Evolutionary conservation across 2,888 invertebrate genomes (phyloP).

Genomic region (Aspidiotus rigidus): DNA sequence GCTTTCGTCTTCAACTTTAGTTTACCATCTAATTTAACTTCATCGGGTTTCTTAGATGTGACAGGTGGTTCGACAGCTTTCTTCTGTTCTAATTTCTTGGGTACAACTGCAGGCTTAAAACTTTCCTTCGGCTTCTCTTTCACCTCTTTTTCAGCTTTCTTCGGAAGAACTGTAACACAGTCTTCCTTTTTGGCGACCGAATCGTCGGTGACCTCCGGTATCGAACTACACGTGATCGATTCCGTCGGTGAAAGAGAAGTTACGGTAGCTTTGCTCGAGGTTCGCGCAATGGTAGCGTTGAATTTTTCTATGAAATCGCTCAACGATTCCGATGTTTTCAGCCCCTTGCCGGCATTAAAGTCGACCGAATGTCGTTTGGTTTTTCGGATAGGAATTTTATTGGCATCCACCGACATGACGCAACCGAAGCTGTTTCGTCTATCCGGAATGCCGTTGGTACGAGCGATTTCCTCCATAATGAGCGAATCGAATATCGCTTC

Average conservation of each 20-base stretch:
- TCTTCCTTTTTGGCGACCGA: too few species aligned
- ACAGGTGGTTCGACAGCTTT: background rate
- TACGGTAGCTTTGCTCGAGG: background rate
- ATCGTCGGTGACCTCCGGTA: too few species aligned
- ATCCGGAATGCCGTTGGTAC: constrained; percentile 19
- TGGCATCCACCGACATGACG: background rate
- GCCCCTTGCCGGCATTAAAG: constrained; percentile 38
- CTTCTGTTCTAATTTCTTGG: constrained; percentile 15
- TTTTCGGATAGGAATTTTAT: constrained; percentile 1
- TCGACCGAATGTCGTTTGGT: constrained; percentile 26
- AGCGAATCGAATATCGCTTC: constrained; percentile 38
- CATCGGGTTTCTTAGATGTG: constrained; percentile 11
- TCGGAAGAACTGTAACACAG: background rate
- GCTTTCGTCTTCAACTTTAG: constrained; percentile 29
- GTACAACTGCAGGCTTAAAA: constrained; percentile 12
- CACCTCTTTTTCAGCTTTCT: constrained; percentile 36
- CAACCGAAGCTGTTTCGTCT: constrained; percentile 22
- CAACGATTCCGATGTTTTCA: constrained; percentile 17
- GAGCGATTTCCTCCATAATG: constrained; percentile 38
- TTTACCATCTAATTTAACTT: constrained; percentile 10
- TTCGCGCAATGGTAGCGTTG: constrained; percentile 18
- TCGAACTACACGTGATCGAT: background rate
- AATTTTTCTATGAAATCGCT: constrained; percentile 24
- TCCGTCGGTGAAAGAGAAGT: background rate
- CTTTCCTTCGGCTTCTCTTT: constrained; percentile 17